Conservation (phyloP, 1,140 invertebrate genomes). For the Aphidius gifuensis region DNA sequence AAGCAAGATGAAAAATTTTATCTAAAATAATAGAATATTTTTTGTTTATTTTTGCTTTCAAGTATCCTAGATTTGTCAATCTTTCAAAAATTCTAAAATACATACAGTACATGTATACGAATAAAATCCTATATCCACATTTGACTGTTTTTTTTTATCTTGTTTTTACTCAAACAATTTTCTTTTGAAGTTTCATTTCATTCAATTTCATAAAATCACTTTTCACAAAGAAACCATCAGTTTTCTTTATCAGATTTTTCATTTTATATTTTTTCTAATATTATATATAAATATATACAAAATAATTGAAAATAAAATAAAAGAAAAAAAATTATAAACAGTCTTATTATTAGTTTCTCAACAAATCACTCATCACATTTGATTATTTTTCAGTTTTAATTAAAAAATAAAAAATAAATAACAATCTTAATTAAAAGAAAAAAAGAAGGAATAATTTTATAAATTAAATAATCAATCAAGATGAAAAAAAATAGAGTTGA, state of each 20-base stretch:
- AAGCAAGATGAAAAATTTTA: too few species aligned
- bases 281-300: not conserved
- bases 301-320: too few species aligned
- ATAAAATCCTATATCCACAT: conserved; percentile 18
- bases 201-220: conserved; percentile 1
- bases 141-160: conserved; percentile 3
- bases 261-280: not conserved
- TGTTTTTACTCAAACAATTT: conserved; percentile 4
- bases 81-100: not conserved
- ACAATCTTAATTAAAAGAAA: too few species aligned
- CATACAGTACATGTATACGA: conserved; percentile 2
- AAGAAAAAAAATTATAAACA: not conserved
- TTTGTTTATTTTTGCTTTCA: too few species aligned
- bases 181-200: conserved; percentile 23
- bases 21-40: too few species aligned
- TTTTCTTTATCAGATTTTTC: not conserved
- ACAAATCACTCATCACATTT: not conserved
- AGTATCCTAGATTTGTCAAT: not conserved
- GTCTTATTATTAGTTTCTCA: not conserved
- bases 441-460: too few species aligned
- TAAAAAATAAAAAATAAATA: conserved; percentile 5
- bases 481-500: too few species aligned
- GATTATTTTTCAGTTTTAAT: not conserved
- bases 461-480: too few species aligned
- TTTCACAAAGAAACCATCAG: conserved; percentile 1